Conservation (phyloP, 2,888 invertebrate species). For the Nomada flava region DNA sequence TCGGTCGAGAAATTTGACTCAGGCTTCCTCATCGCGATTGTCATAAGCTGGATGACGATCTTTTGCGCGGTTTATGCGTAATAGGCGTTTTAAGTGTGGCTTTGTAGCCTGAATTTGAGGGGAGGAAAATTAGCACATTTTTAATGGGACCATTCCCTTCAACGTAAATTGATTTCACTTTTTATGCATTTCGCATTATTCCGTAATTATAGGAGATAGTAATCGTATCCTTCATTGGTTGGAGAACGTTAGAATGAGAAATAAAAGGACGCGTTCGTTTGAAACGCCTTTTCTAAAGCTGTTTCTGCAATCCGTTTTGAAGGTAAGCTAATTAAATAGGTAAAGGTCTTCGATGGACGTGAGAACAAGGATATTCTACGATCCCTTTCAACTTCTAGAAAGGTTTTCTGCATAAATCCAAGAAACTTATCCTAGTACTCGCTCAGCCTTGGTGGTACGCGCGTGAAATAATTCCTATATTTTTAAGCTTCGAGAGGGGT, state of each 20-base stretch:
- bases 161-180: no score
- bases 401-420: conserved; percentile 9
- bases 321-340: conserved; percentile 18
- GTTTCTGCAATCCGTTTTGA: background rate
- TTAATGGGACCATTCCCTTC: no score
- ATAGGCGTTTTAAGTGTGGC: background rate
- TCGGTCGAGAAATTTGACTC: conserved; percentile 23
- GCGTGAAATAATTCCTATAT: conserved; percentile 16
- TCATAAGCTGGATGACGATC: background rate
- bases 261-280: no score
- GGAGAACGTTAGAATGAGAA: no score
- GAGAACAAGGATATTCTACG: background rate
- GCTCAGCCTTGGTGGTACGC: background rate
- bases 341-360: background rate
- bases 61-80: background rate
- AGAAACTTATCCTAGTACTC: background rate
- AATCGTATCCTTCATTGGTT: no score
- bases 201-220: no score
- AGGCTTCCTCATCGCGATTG: background rate
- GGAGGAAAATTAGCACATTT: no score
- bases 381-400: no score
- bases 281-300: background rate
- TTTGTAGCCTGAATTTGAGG: background rate
- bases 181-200: no score
- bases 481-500: conserved; percentile 25